These are phyloP conservation scores for Andricus grossulariae DNA, from an alignment of 1,140 invertebrate species.

Conservation along the genomic window DNA sequence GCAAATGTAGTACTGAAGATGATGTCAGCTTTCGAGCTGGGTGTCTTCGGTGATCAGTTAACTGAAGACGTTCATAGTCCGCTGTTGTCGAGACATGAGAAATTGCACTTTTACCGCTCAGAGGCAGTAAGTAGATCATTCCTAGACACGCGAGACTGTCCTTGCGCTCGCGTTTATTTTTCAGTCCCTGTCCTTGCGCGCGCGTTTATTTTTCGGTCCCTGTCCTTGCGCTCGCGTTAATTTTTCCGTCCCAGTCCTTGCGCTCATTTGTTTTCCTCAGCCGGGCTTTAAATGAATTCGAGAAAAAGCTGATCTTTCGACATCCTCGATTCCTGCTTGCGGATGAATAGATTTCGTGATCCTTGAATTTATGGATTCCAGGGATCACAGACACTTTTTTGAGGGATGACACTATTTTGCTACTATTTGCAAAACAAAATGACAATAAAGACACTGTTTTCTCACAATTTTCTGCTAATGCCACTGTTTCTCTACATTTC, in stretches of 20 bases:
- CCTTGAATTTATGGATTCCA: no score
- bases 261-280: neutral
- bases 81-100: constrained; percentile 3
- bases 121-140: neutral
- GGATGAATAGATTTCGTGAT: neutral
- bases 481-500: no score
- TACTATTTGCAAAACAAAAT: no score
- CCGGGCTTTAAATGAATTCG: neutral
- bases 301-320: neutral
- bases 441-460: no score
- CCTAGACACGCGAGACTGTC: neutral
- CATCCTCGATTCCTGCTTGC: neutral
- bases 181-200: no score
- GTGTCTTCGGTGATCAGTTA: constrained; percentile 40
- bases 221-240: no score
- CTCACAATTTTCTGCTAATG: no score
- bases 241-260: neutral
- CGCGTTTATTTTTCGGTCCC: no score
- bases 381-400: no score
- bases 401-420: no score
- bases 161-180: no score
- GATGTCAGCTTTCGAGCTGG: constrained; percentile 58
- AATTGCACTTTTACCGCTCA: constrained; percentile 23
- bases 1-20: constrained; percentile 66
- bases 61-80: constrained; percentile 6